Evolutionary conservation across 2,888 invertebrate species (phyloP).

Genomic region (Pasiphila rectangulata): DNA sequence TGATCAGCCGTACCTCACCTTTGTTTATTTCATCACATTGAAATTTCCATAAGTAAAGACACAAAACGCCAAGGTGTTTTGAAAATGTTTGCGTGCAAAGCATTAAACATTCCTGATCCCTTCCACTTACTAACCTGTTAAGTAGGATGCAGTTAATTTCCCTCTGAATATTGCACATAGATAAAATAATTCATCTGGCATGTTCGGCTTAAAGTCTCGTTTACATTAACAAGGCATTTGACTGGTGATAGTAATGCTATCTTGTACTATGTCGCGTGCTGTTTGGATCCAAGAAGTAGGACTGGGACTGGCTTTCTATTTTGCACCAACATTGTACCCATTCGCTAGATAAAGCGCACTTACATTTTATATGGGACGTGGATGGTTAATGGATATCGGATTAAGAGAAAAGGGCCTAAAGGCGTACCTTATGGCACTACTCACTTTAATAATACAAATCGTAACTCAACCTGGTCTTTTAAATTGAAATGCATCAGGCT

Average conservation of each 20-base stretch:
- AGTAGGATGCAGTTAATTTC: conserved; percentile 6
- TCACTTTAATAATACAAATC: conserved; percentile 1
- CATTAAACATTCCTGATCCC: conserved; percentile 18
- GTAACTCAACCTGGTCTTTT: background rate
- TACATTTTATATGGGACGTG: conserved; percentile 24
- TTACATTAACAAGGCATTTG: conserved; percentile 37
- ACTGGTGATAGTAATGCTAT: conserved; percentile 40
- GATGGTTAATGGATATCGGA: conserved; percentile 14
- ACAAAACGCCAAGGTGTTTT: background rate
- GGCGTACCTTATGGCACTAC: conserved; percentile 3
- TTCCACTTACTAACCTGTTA: conserved; percentile 16
- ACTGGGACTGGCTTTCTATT: conserved; percentile 43
- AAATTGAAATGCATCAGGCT: conserved; percentile 9
- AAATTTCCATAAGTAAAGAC: conserved; percentile 18
- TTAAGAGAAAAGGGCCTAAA: conserved; percentile 7
- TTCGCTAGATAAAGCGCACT: conserved; percentile 27
- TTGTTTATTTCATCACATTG: conserved; percentile 15
- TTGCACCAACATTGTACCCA: conserved; percentile 29
- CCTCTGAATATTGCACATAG: conserved; percentile 10
- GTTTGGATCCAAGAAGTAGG: conserved; percentile 38
- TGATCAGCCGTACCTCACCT: conserved; percentile 19
- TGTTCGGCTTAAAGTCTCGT: conserved; percentile 30
- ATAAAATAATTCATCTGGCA: conserved; percentile 25
- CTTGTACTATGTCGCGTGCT: conserved; percentile 35
- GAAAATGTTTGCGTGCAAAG: conserved; percentile 6